A percentile compares a stretch with the other conserved stretches of the same genome.
Evolutionary conservation across 2,797 vertebrate genomes (phyloP).

Genomic region (Lates japonicus): DNA sequence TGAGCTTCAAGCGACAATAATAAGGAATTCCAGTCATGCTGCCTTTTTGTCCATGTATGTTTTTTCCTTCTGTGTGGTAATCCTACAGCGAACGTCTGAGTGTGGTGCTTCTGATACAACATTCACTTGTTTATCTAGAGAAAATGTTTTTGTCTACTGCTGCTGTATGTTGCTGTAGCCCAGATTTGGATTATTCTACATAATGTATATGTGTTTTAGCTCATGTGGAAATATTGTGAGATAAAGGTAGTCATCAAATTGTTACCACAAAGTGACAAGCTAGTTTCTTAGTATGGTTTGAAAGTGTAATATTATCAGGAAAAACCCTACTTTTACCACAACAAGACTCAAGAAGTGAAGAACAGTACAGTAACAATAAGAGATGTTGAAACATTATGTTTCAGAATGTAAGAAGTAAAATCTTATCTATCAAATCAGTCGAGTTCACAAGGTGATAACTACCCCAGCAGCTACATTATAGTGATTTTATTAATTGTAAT

Average conservation of each 20-base stretch:
- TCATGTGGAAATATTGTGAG: slow-evolving; percentile 10
- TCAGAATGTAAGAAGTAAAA: background rate
- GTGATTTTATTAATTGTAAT: background rate
- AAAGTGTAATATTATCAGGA: background rate
- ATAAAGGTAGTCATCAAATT: background rate
- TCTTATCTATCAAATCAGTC: background rate
- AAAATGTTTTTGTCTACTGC: slow-evolving; percentile 19
- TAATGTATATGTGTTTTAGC: background rate
- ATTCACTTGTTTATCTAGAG: slow-evolving; percentile 16
- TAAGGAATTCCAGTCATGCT: slow-evolving; percentile 60
- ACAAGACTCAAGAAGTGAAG: background rate
- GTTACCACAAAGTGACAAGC: background rate
- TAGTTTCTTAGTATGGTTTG: background rate
- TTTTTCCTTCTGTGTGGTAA: slow-evolving; percentile 43
- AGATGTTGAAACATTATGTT: background rate
- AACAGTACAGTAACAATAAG: background rate
- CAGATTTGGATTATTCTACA: slow-evolving; percentile 17
- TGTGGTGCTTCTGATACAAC: slow-evolving; percentile 11
- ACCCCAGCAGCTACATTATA: background rate
- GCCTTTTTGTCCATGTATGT: slow-evolving; percentile 32
- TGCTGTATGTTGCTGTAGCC: slow-evolving; percentile 3
- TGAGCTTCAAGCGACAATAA: slow-evolving; percentile 40
- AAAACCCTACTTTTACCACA: background rate
- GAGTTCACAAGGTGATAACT: background rate
- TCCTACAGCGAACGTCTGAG: slow-evolving; percentile 28